phyloP scores from a whole-genome alignment of 2,797 vertebrate species.

The Rallus crepitans region DNA sequence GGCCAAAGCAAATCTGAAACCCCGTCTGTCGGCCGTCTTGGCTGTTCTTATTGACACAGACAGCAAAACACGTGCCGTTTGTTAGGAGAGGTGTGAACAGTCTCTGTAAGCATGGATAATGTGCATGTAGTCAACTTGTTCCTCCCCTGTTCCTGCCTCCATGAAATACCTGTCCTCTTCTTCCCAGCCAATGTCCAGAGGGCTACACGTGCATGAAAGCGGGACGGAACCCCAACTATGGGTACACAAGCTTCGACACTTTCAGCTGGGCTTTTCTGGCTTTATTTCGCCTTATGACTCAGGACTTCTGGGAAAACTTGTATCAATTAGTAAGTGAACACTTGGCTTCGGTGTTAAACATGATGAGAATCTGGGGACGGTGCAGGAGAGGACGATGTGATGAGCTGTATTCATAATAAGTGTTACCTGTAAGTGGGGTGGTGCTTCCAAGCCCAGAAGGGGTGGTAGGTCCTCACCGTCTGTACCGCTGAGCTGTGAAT shows the following conservation, averaged over 20 bases:
- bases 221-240: conserved; percentile 96
- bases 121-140: background rate
- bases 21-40: background rate
- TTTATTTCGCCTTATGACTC: conserved; percentile 98
- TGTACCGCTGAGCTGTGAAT: background rate
- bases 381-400: fast-evolving
- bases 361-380: fast-evolving
- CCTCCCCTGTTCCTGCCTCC: background rate
- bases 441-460: background rate
- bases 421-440: fast-evolving
- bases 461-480: background rate
- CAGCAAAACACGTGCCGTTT: background rate
- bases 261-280: conserved; percentile 99
- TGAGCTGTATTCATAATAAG: background rate
- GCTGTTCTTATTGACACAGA: fast-evolving
- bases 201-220: conserved; percentile 97
- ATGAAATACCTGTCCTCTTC: background rate
- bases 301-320: conserved; percentile 99
- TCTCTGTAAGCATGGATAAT: fast-evolving
- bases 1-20: background rate
- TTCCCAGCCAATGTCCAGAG: conserved; percentile 92
- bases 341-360: fast-evolving
- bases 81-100: background rate
- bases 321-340: conserved; percentile 90
- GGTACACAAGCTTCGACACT: conserved; percentile 98